A percentile compares a stretch with the other conserved stretches of the same genome.
Conservation (phyloP, 2,888 invertebrate species). For the Oligia fasciuncula region DNA sequence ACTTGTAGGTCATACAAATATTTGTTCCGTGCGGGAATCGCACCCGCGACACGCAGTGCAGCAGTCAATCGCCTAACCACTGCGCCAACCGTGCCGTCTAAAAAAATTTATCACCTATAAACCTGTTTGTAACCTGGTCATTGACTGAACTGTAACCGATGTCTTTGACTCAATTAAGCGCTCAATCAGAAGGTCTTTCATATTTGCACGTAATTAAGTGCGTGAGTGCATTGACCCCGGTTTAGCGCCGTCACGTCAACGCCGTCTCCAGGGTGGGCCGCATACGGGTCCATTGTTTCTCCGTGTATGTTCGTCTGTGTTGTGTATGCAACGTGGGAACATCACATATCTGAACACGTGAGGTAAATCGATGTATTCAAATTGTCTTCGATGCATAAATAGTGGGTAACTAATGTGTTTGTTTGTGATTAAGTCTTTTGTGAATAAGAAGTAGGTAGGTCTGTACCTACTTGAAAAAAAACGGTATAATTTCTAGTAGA, state of each 20-base stretch:
- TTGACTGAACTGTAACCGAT: conserved; percentile 36
- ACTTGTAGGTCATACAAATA: too few species aligned
- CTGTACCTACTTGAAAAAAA: neutral
- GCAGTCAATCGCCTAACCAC: too few species aligned
- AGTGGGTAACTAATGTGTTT: conserved; percentile 49
- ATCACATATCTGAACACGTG: conserved; percentile 62
- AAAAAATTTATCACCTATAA: neutral
- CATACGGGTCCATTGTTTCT: conserved; percentile 87
- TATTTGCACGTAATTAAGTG: conserved; percentile 71
- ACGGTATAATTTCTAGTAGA: neutral
- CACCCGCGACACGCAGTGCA: too few species aligned
- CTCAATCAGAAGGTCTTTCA: conserved; percentile 54
- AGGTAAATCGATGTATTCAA: conserved; percentile 62
- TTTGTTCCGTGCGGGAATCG: too few species aligned
- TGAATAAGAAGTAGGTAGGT: conserved; percentile 14
- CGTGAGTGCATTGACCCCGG: conserved; percentile 77
- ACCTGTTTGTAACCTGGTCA: conserved; percentile 17
- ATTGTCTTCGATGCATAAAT: conserved; percentile 45
- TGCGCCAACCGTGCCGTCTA: too few species aligned
- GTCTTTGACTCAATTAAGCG: conserved; percentile 60
- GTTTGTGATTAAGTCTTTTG: conserved; percentile 8
- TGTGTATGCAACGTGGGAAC: conserved; percentile 82
- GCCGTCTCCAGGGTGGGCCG: conserved; percentile 81
- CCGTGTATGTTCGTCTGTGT: conserved; percentile 73
- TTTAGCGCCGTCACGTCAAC: conserved; percentile 63